Percentiles rank a stretch among this genome's conserved stretches.
phyloP scores from a whole-genome alignment of 2,888 invertebrate genomes.

The Lithophane ornitopus region DNA sequence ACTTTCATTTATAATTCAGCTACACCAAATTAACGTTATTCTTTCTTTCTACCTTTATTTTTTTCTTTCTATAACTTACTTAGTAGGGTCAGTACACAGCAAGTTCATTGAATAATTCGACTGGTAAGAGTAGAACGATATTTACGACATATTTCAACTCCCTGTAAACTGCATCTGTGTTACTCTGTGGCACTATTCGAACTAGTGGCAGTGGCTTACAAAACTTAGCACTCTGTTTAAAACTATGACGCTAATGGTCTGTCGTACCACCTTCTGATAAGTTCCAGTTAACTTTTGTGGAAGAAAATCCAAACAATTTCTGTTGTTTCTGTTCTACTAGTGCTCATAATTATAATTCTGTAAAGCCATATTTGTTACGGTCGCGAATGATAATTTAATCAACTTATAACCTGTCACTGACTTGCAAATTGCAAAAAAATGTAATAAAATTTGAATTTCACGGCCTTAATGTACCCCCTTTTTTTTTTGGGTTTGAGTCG shows the following conservation, averaged over 20 bases:
- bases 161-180: background rate
- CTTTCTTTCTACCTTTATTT: no score
- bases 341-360: no score
- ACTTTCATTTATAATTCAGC: background rate
- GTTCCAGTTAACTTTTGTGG: background rate
- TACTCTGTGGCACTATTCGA: background rate
- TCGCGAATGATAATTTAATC: no score
- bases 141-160: background rate
- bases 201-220: background rate
- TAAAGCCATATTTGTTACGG: no score
- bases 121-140: background rate
- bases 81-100: background rate
- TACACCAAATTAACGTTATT: no score
- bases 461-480: no score
- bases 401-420: no score
- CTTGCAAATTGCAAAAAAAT: no score
- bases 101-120: constrained; percentile 1
- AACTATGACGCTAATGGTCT: background rate
- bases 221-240: background rate
- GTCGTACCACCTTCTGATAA: background rate
- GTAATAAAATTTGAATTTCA: no score
- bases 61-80: background rate
- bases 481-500: no score
- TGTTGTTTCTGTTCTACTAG: background rate
- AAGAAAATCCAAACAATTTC: background rate